Evolutionary conservation across 2,797 vertebrate genomes (phyloP).

Genomic region (Notamacropus eugenii): DNA sequence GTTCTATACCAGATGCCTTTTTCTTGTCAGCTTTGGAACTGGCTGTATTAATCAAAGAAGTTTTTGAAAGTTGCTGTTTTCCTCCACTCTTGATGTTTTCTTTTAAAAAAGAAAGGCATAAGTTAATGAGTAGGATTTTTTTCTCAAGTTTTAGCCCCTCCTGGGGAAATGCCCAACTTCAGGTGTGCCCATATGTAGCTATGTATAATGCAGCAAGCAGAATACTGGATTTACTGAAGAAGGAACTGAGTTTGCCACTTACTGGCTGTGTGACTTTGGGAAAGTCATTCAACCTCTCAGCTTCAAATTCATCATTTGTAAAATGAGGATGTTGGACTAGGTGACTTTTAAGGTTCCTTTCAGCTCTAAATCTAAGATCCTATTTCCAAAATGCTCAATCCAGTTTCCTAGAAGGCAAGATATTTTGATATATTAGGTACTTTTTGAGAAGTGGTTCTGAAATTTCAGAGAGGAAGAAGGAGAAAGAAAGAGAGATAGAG

Average conservation of each 20-base stretch:
- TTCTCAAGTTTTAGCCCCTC: neutral
- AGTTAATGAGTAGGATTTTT: conserved; percentile 7
- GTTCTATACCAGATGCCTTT: conserved; percentile 1
- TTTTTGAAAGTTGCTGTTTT: neutral
- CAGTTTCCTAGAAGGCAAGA: neutral
- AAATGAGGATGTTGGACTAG: conserved; percentile 6
- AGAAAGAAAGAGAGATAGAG: neutral
- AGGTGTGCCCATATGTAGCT: neutral
- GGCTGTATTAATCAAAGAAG: neutral
- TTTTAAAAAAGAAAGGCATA: conserved; percentile 11
- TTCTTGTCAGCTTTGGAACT: neutral
- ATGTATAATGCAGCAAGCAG: neutral
- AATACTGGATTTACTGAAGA: neutral
- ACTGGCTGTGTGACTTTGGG: neutral
- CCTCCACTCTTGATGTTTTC: neutral
- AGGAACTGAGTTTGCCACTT: neutral
- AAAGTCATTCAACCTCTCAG: neutral
- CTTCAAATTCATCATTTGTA: neutral
- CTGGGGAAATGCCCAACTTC: neutral
- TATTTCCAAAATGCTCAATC: neutral
- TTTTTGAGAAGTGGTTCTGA: neutral
- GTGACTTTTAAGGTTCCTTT: neutral
- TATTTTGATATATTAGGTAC: neutral
- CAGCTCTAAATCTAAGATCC: neutral
- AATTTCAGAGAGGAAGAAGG: neutral